Evolutionary conservation across 2,113 vertebrate species (phyloP).

Genomic region (Grallaria varia): DNA sequence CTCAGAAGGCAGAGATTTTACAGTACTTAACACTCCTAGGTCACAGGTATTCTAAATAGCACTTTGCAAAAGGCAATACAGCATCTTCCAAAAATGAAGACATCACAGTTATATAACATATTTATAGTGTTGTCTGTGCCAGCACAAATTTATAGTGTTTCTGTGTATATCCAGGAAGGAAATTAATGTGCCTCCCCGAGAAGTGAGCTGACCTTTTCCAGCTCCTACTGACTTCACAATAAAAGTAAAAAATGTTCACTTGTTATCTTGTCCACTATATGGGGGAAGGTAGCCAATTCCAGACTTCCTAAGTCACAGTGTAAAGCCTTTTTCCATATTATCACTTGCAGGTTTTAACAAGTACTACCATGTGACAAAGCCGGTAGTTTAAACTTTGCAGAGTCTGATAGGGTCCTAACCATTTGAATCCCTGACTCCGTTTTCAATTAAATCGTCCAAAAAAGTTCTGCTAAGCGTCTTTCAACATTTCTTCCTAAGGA

Average conservation of each 20-base stretch:
- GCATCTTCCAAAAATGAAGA: neutral
- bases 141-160: neutral
- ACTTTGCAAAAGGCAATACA: neutral
- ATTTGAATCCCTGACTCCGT: neutral
- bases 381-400: neutral
- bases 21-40: neutral
- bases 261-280: neutral
- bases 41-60: neutral
- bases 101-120: rapidly evolving
- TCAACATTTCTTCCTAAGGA: neutral
- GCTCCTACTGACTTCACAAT: neutral
- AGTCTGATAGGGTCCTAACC: neutral
- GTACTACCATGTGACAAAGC: neutral
- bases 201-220: neutral
- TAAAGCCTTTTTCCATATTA: neutral
- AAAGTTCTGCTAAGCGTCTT: neutral
- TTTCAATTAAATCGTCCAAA: neutral
- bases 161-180: neutral
- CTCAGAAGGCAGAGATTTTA: neutral
- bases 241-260: neutral
- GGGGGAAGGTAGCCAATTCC: neutral
- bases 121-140: too few relatives aligned
- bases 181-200: neutral
- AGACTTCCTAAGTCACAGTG: neutral
- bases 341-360: neutral